Percentiles rank a stretch among this genome's conserved stretches.
Conservation (phyloP, 2,113 vertebrate genomes). For the Laticauda laticaudata region DNA sequence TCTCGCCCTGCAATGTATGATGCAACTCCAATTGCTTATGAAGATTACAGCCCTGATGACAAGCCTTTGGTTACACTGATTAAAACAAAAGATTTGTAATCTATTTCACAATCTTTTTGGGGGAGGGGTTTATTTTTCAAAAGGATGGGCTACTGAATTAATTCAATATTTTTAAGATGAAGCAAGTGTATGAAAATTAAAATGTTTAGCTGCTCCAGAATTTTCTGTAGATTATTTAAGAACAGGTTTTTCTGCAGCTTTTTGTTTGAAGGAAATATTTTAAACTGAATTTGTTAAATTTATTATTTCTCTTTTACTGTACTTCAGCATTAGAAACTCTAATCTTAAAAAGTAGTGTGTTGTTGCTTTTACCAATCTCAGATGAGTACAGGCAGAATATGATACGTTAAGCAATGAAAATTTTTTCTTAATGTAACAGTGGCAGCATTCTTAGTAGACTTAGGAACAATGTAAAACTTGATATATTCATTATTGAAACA, state of each 20-base stretch:
- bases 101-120: conserved; percentile 51
- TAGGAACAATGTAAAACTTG: conserved; percentile 75
- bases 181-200: conserved; percentile 76
- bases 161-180: conserved; percentile 81
- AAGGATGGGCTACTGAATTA: conserved; percentile 75
- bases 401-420: conserved; percentile 59
- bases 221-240: conserved; percentile 76
- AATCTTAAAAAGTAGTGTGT: conserved; percentile 65
- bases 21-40: conserved; percentile 92
- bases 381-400: conserved; percentile 60
- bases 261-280: conserved; percentile 74
- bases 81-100: conserved; percentile 99
- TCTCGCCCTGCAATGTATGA: conserved; percentile 95
- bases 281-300: conserved; percentile 72
- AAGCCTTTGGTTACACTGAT: conserved; percentile 98
- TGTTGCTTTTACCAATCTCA: conserved; percentile 60
- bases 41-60: conserved; percentile 97
- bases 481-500: conserved; percentile 72
- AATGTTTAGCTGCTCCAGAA: conserved; percentile 70
- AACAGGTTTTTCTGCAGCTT: conserved; percentile 81
- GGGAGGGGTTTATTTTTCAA: conserved; percentile 74
- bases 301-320: conserved; percentile 69
- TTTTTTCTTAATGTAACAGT: conserved; percentile 69
- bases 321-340: conserved; percentile 67
- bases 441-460: conserved; percentile 77